Conservation (phyloP, 2,888 invertebrate species). For the Nephrocerus scutellatus region DNA sequence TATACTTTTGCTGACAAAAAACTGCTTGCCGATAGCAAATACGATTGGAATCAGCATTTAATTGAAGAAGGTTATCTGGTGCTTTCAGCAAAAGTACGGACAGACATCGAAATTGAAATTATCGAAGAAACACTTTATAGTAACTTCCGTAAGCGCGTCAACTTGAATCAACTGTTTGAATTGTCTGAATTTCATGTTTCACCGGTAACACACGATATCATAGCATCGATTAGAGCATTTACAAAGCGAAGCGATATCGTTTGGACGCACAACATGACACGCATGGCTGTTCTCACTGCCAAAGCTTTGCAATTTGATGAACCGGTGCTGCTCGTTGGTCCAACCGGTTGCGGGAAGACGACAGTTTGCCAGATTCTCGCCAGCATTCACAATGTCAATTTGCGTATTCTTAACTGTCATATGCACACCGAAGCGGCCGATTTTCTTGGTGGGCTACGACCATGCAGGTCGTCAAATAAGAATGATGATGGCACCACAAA, state of each 20-base stretch:
- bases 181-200: constrained; percentile 60
- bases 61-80: constrained; percentile 95
- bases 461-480: too few relatives aligned
- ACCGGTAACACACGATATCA: constrained; percentile 63
- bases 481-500: constrained; percentile 17
- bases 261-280: constrained; percentile 89
- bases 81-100: constrained; percentile 85
- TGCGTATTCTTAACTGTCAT: constrained; percentile 91
- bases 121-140: constrained; percentile 73
- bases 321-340: constrained; percentile 91
- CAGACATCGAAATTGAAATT: constrained; percentile 69
- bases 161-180: constrained; percentile 64
- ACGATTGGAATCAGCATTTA: constrained; percentile 95
- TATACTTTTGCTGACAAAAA: constrained; percentile 67
- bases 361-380: constrained; percentile 88
- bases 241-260: constrained; percentile 66
- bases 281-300: constrained; percentile 66
- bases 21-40: constrained; percentile 55
- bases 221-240: constrained; percentile 58
- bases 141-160: constrained; percentile 70
- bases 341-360: constrained; percentile 97
- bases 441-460: constrained; percentile 91
- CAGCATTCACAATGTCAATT: constrained; percentile 56
- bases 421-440: constrained; percentile 98
- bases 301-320: constrained; percentile 88